Conservation (phyloP, 2,888 invertebrate species). For the Stegophylla sp. region DNA sequence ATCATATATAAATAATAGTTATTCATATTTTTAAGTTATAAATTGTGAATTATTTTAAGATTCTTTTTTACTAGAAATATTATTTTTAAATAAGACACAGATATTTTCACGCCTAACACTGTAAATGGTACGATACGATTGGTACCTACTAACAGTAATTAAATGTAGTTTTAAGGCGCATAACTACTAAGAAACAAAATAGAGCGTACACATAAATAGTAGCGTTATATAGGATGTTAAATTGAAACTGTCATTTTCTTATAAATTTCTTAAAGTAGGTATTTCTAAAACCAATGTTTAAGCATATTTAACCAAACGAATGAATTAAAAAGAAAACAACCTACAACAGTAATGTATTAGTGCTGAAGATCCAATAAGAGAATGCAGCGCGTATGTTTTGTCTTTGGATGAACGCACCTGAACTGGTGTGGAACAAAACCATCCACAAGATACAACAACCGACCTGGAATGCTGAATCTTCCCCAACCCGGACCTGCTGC, state of each 20-base stretch:
- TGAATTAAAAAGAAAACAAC: slow-evolving; percentile 27
- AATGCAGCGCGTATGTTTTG: slow-evolving; percentile 41
- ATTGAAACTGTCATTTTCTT: background rate
- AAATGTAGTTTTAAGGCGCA: slow-evolving; percentile 32
- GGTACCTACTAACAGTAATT: too few species aligned
- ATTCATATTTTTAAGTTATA: slow-evolving; percentile 17
- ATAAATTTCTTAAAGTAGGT: background rate
- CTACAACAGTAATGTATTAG: slow-evolving; percentile 7
- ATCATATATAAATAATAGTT: slow-evolving; percentile 31
- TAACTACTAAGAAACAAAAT: slow-evolving; percentile 23
- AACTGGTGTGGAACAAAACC: slow-evolving; percentile 58
- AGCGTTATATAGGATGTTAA: background rate
- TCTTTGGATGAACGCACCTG: slow-evolving; percentile 53
- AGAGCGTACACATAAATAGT: background rate
- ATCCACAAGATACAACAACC: slow-evolving; percentile 56
- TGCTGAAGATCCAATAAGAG: slow-evolving; percentile 16
- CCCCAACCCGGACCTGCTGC: slow-evolving; percentile 54
- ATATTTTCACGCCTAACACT: background rate
- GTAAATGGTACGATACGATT: background rate
- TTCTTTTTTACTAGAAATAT: slow-evolving; percentile 7
- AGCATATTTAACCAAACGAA: background rate
- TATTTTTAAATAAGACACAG: background rate
- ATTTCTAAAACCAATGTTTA: background rate
- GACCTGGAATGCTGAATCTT: slow-evolving; percentile 59
- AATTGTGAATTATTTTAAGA: slow-evolving; percentile 5